Conservation (phyloP, 92 coral and sea anemone genomes). For the Pocillopora grandis region DNA sequence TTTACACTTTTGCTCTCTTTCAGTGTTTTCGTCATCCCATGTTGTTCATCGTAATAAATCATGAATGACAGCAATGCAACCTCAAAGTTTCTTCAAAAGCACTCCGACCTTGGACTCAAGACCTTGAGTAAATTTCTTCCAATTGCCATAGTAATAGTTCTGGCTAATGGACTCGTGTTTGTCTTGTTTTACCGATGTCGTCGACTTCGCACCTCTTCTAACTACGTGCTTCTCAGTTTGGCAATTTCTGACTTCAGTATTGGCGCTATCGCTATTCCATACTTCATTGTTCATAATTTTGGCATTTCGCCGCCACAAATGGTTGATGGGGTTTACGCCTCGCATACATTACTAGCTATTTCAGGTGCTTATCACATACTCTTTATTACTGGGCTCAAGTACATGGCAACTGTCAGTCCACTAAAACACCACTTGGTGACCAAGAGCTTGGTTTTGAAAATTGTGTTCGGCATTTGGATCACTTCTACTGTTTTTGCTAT, state of each 20-base stretch:
- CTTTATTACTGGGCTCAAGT: conserved; percentile 57
- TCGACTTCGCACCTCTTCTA: background rate
- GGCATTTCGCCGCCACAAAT: background rate
- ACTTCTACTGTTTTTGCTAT: conserved; percentile 45
- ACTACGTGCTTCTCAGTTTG: background rate
- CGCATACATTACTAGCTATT: conserved; percentile 42
- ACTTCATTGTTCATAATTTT: background rate
- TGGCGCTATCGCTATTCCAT: conserved; percentile 2
- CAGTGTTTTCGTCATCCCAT: background rate
- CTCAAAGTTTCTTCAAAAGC: background rate
- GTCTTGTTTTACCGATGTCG: conserved; percentile 2
- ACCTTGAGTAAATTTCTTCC: background rate
- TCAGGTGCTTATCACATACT: conserved; percentile 67
- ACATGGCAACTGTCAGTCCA: conserved; percentile 68
- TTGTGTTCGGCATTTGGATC: conserved; percentile 50
- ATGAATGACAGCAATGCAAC: background rate
- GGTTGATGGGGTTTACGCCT: background rate
- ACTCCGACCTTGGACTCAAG: background rate
- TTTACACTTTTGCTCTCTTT: background rate
- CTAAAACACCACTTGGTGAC: conserved; percentile 53
- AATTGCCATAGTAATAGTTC: background rate
- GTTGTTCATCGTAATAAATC: background rate
- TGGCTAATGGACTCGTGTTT: conserved; percentile 9
- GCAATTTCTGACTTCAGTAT: background rate
- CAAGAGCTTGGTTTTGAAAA: conserved; percentile 33